These are phyloP conservation scores for Melanocharis versteri DNA, from an alignment of 2,113 vertebrate species.

Conservation along the genomic window DNA sequence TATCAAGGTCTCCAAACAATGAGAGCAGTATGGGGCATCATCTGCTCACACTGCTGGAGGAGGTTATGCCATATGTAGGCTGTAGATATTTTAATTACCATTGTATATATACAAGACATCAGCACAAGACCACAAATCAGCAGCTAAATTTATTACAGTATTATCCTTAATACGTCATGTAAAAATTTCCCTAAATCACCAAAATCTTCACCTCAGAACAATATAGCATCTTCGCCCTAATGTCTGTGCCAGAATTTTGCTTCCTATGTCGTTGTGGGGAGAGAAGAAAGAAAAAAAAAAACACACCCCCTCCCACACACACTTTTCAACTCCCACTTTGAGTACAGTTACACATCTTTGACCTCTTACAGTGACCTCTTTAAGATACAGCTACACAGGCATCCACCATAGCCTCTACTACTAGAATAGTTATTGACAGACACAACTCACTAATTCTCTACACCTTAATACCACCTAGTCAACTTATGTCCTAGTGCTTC, in stretches of 20 bases:
- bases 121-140: background rate
- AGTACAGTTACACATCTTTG: background rate
- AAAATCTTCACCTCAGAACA: background rate
- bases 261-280: background rate
- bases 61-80: background rate
- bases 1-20: background rate
- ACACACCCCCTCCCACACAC: rapidly evolving
- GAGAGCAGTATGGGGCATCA: background rate
- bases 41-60: background rate
- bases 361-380: background rate
- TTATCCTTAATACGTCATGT: background rate
- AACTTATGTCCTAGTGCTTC: background rate
- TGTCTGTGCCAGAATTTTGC: background rate
- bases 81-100: background rate
- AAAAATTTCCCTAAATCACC: background rate
- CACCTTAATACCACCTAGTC: background rate
- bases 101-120: background rate
- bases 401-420: background rate
- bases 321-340: background rate
- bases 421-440: background rate
- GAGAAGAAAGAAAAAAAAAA: background rate
- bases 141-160: background rate
- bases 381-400: background rate
- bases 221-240: background rate
- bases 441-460: background rate